Base-by-base conservation (phyloP, 2,888 invertebrate genomes). In the Alsophila aescularia region DNA sequence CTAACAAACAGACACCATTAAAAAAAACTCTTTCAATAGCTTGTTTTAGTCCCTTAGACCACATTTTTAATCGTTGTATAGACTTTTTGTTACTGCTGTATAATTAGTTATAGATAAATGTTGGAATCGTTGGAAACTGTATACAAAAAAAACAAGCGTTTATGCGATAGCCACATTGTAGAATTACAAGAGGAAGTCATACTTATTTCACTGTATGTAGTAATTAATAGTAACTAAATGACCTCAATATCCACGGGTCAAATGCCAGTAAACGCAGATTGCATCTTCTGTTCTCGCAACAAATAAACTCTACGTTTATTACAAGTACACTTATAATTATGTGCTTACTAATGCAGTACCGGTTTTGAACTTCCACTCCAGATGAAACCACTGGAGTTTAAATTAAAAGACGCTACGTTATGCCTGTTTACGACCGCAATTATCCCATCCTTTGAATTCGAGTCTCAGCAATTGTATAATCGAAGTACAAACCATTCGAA, bases 261-360 rank as follows among this genome's bases (percentile, higher is more conserved):
- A 79, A 81, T 72, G 85, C 72, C 84, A 79, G 66, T 66, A 72
- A 67, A 64, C 73, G 62, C 68, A 75, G 81, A 83, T 85, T 79
- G 72, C 77, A 85, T 78, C 81, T 79, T 70, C 70, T 72, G 63
- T 70, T 64, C 55, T 57, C 56, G 68, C 72, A 75, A 77, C 75
- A 77, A 73, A 75, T 70, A 60, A 59, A 67, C 60, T 65, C 58
- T 65, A 61, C 71, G 69, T 77, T 77, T 77, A 74, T 74, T 67
- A 67, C 67, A 62, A 62, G 63, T 24, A 41, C 70, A 69, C 45
- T 43, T 4, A 73, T 83, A 82, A 85, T 82, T 82, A 49, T 43
- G 37, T 42, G 36, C 50, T 43, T 24, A 45, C 32, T 31, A 79
- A 71, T 69, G 72, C 58, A 67, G 73, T 74, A 81, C 79, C 74